Conservation (phyloP, 2,113 vertebrate species). For the Trogon melanurus region DNA sequence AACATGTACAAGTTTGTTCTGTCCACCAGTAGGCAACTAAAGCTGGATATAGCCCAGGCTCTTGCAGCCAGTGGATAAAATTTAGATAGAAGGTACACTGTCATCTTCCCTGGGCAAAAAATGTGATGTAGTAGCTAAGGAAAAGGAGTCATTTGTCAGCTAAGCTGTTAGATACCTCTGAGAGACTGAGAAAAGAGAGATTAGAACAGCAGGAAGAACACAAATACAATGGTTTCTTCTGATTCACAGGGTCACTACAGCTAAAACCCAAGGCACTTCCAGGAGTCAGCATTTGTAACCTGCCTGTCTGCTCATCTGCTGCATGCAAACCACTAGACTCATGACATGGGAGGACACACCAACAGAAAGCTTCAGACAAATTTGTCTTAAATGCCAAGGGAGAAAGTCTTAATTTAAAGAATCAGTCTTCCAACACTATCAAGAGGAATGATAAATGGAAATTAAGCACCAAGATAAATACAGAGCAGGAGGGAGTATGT, state of each 20-base stretch:
- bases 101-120: background rate
- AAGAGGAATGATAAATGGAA: background rate
- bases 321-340: background rate
- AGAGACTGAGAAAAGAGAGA: background rate
- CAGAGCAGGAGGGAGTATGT: background rate
- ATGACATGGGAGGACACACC: background rate
- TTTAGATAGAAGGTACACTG: background rate
- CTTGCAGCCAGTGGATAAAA: background rate
- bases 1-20: background rate
- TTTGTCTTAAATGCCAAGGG: background rate
- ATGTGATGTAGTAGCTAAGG: background rate
- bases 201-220: background rate
- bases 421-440: background rate
- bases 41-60: background rate
- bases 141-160: background rate
- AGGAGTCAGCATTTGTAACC: background rate
- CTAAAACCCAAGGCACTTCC: background rate
- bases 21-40: background rate
- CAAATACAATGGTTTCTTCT: background rate
- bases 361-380: background rate
- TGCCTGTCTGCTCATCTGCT: background rate
- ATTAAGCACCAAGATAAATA: background rate
- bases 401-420: background rate
- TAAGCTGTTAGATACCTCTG: background rate
- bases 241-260: background rate